Evolutionary conservation across 2,888 invertebrate species (phyloP), one percentile per base, ranked within the genome.

Genomic region (Dryomyza anilis): DNA sequence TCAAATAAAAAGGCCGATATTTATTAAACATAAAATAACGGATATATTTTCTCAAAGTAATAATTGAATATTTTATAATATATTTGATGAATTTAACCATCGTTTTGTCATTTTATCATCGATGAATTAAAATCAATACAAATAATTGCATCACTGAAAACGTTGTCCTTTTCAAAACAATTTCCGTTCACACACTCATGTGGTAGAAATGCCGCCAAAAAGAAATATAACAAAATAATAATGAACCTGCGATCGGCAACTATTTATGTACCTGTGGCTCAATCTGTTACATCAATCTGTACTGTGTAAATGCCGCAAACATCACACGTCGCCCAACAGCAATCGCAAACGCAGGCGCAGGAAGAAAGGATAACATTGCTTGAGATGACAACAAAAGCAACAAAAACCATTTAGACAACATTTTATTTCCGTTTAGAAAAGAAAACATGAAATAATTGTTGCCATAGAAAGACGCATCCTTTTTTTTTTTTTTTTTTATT

Each of bases 371-470:
- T 62, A 58, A 58, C 45, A 58, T 19, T 45, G 29, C n/a, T 19
- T 45, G 58, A 55, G 3, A n/a, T 36, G 55, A 12, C 10, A 27
- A 33, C 33, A 23, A 23, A 59, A 12, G 33, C 29, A 48, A 8
- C 8, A 33, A 25, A n/a, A 56, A 43, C 27, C 12, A 21, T 30
- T 55, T 30, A 46, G 21, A 45, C 21, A 59, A 16, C 60, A 58
- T 63, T 70, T 70, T 72, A 73, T 74, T 78, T 79, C 80, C 78
- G 76, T 74, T 78, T 76, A 75, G 70, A 66, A 72, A 76, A 67
- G 71, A 74, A 71, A 78, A 76, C 75, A 77, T 56, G 39, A 52
- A 36, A 36, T 36, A 48, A 46, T 59, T 45, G 30, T 16, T 58
- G n/a, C 19, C 1, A 12, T 19, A 53, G 23, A 56, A 43, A 56